phyloP scores from a whole-genome alignment of 1,140 invertebrate species.

The Drosophila erecta region DNA sequence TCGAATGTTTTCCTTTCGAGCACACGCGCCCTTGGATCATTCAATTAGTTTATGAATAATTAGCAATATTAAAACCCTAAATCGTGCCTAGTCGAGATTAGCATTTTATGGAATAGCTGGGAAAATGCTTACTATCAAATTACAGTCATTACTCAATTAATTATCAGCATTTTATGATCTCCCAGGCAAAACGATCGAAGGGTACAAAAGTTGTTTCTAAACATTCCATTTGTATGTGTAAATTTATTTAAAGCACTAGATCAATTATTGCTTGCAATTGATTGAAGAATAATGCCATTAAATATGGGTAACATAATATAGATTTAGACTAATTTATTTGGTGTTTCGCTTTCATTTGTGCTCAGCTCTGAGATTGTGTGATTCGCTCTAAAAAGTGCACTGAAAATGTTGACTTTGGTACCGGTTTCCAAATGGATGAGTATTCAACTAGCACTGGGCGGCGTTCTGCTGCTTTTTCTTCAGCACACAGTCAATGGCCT shows the following conservation, averaged over 20 bases:
- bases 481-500: conserved; percentile 86
- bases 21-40: conserved; percentile 45
- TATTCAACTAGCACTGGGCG: conserved; percentile 50
- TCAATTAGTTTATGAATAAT: conserved; percentile 51
- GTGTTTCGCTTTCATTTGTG: conserved; percentile 58
- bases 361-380: conserved; percentile 26
- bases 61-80: conserved; percentile 26
- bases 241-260: conserved; percentile 55
- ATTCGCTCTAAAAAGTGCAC: conserved; percentile 50
- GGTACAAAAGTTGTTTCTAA: neutral
- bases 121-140: conserved; percentile 2
- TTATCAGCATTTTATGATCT: neutral
- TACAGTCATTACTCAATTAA: conserved; percentile 17
- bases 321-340: conserved; percentile 60
- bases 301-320: conserved; percentile 38
- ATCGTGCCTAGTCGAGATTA: conserved; percentile 47
- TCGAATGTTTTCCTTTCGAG: conserved; percentile 47
- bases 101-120: conserved; percentile 28
- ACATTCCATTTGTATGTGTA: conserved; percentile 27
- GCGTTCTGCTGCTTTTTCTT: conserved; percentile 60
- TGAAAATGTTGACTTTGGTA: conserved; percentile 51
- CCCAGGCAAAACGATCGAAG: neutral
- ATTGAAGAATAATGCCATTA: conserved; percentile 14
- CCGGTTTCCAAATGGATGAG: conserved; percentile 18
- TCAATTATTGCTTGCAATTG: conserved; percentile 16